Base-by-base conservation (phyloP, 2,888 invertebrate species). In the Diarsia mendica region DNA sequence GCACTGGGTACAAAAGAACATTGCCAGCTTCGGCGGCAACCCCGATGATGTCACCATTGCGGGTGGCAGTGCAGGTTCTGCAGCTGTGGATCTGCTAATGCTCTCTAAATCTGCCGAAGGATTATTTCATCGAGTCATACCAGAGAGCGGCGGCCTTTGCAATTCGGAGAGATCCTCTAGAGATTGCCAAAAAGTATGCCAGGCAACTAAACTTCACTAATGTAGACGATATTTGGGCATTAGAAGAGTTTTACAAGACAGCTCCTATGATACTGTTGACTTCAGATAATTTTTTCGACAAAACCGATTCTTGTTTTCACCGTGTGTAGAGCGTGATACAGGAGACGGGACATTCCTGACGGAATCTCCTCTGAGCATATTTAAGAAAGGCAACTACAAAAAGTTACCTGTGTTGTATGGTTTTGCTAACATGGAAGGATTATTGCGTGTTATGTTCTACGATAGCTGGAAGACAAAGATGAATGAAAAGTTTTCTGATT, bases 401-500 rank as follows among this genome's bases (percentile, higher is more conserved):
- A 91, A 92, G 79, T 46, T 93, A 4, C 93, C 93, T 0, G 72
- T 91, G 53, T 69, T 94, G n/a, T 90, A 89, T 72, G 93, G 93
- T 11, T 92, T 92, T 67, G 76, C 90, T 46, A 85, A 91, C 23
- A 90, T 91, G 90, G 92, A 93, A 79, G 91, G 92, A 1, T 67
- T 89, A 13, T 2, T 88, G 0, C 80, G 88, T n/a, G 60, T 89
- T 2, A 11, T 44, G 0, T 5, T 58, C 2, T 92, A 91, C 66
- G 86, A 89, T 28, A 6, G 8, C 0, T 93, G 91, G 91, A 90
- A 90, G 79, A 60, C 78, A 3, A 72, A 70, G 77, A 92, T 94
- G 91, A 93, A 93, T 77, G 80, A 88, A 46, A 91, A 91, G 3
- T 93, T 94, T 79, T 88, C 90, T 0, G 89, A 92, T 11, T 93